Evolutionary conservation across 2,888 invertebrate genomes (phyloP).

Genomic region (Chrysopilus asiliformis): DNA sequence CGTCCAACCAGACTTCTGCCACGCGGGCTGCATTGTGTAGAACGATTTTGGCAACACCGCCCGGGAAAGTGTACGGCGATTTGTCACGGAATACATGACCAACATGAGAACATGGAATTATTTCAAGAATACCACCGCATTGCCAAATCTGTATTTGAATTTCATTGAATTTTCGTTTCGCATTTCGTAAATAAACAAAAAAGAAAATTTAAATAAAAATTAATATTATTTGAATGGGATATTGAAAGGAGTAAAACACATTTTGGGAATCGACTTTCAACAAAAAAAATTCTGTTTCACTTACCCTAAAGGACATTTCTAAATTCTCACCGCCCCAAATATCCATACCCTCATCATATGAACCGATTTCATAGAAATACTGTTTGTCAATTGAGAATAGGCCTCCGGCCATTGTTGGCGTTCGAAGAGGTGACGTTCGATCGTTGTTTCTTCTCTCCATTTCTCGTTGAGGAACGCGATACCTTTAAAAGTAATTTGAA

Average conservation of each 20-base stretch:
- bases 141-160: conserved; percentile 71
- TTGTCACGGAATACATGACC: conserved; percentile 97
- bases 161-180: neutral
- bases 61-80: conserved; percentile 98
- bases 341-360: conserved; percentile 99
- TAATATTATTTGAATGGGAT: neutral
- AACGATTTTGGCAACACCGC: conserved; percentile 92
- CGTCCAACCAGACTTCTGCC: conserved; percentile 99
- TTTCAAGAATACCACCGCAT: conserved; percentile 91
- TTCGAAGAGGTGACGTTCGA: conserved; percentile 79
- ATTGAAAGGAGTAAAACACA: neutral
- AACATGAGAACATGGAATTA: conserved; percentile 90
- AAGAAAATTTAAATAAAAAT: neutral
- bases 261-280: too few relatives aligned
- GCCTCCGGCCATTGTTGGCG: conserved; percentile 98
- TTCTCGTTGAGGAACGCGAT: conserved; percentile 94
- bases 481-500: conserved; percentile 46
- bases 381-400: conserved; percentile 88
- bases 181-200: neutral
- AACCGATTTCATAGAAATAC: conserved; percentile 94
- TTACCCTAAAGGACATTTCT: conserved; percentile 40
- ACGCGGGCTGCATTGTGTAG: conserved; percentile 97
- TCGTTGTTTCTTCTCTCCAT: conserved; percentile 88
- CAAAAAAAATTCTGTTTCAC: conserved; percentile 13
- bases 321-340: conserved; percentile 75